Conservation (phyloP, 2,113 vertebrate genomes). For the Coptodon bakossiorum region DNA sequence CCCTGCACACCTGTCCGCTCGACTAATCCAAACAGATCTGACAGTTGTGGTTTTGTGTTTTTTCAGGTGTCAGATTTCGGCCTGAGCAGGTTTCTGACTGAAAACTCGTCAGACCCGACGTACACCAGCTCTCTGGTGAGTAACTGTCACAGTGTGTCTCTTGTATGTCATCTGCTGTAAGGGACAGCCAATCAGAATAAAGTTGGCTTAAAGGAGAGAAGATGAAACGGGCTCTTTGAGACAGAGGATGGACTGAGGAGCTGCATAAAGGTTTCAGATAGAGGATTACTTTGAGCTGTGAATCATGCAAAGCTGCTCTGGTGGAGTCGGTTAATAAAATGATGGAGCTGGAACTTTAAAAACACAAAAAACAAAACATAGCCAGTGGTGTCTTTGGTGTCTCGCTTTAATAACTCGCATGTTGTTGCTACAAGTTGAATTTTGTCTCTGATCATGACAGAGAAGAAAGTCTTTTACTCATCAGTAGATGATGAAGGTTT, state of each 20-base stretch:
- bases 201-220: not conserved
- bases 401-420: not conserved
- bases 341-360: not conserved
- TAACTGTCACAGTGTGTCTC: not conserved
- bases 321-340: not conserved
- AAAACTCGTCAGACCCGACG: slow-evolving; percentile 56
- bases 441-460: not conserved
- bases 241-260: not conserved
- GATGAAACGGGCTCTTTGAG: not conserved
- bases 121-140: slow-evolving; percentile 64
- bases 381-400: not conserved
- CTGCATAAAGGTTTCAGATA: not conserved
- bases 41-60: not conserved
- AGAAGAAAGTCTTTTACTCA: not conserved
- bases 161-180: not conserved
- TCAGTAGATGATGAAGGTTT: not conserved
- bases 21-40: fast-evolving
- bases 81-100: slow-evolving; percentile 54
- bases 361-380: not conserved
- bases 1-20: fast-evolving
- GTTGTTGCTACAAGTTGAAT: not conserved
- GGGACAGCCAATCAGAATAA: not conserved
- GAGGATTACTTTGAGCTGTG: fast-evolving
- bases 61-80: not conserved
- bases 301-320: fast-evolving